phyloP scores from a whole-genome alignment of 2,888 invertebrate species.

The Lydus trimaculatus region DNA sequence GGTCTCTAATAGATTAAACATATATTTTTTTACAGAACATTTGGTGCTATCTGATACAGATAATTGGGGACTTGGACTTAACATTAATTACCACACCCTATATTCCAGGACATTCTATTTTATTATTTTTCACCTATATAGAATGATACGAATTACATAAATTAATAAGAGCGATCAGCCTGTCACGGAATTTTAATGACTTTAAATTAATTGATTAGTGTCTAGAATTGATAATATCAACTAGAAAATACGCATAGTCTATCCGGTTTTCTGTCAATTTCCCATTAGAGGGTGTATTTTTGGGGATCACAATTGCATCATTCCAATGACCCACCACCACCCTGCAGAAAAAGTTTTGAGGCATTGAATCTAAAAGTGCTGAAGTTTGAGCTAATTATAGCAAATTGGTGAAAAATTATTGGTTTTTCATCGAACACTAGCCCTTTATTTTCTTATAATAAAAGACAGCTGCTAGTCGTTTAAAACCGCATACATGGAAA shows the following conservation, averaged over 20 bases:
- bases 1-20: constrained; percentile 40
- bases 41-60: constrained; percentile 53
- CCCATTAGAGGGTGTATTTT: too few species aligned
- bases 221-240: neutral
- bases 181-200: neutral
- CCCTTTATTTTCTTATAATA: neutral
- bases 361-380: neutral
- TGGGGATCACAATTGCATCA: too few species aligned
- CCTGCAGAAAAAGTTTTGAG: too few species aligned
- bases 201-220: constrained; percentile 15
- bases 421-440: neutral
- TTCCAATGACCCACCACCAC: too few species aligned
- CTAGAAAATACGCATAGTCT: neutral
- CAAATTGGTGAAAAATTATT: neutral
- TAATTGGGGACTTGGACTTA: constrained; percentile 51
- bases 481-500: neutral
- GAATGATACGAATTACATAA: constrained; percentile 10
- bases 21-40: constrained; percentile 46
- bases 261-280: too few species aligned
- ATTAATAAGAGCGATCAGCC: neutral
- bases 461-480: neutral
- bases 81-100: constrained; percentile 51
- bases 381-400: neutral
- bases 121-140: constrained; percentile 39
- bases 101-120: constrained; percentile 38